These are phyloP conservation scores for Hesperophylax magnus DNA, from an alignment of 1,140 invertebrate species.

Conservation along the genomic window DNA sequence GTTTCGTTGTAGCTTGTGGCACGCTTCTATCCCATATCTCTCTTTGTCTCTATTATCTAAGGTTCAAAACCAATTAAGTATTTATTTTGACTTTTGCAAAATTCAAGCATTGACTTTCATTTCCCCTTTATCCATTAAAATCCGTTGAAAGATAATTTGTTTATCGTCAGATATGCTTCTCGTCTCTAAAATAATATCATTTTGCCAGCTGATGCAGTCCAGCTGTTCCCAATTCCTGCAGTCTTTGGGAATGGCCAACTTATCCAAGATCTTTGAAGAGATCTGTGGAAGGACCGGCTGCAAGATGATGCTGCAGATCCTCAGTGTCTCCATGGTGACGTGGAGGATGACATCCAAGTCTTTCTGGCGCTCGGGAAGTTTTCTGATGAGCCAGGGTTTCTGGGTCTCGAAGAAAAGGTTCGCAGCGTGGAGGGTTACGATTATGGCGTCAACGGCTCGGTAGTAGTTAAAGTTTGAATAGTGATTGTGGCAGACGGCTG, in stretches of 20 bases:
- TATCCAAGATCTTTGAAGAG: slow-evolving; percentile 76
- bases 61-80: too few relatives aligned
- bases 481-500: slow-evolving; percentile 74
- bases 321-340: slow-evolving; percentile 86
- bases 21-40: too few relatives aligned
- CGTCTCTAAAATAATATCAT: slow-evolving; percentile 54
- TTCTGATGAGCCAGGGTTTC: slow-evolving; percentile 88
- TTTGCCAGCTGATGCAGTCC: slow-evolving; percentile 62
- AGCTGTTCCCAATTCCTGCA: slow-evolving; percentile 72
- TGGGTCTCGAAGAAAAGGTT: slow-evolving; percentile 90
- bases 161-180: slow-evolving; percentile 58
- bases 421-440: slow-evolving; percentile 79
- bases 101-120: slow-evolving; percentile 30
- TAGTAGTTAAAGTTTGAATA: slow-evolving; percentile 89
- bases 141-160: slow-evolving; percentile 62
- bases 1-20: too few relatives aligned
- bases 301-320: slow-evolving; percentile 83
- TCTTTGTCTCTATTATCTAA: too few relatives aligned
- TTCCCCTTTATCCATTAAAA: slow-evolving; percentile 56
- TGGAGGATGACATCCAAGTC: slow-evolving; percentile 83
- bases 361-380: slow-evolving; percentile 64
- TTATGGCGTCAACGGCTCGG: slow-evolving; percentile 84
- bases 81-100: background rate
- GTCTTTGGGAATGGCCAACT: slow-evolving; percentile 71
- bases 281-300: slow-evolving; percentile 89